Conservation (phyloP, 2,888 invertebrate genomes). For the Trisateles emortualis region DNA sequence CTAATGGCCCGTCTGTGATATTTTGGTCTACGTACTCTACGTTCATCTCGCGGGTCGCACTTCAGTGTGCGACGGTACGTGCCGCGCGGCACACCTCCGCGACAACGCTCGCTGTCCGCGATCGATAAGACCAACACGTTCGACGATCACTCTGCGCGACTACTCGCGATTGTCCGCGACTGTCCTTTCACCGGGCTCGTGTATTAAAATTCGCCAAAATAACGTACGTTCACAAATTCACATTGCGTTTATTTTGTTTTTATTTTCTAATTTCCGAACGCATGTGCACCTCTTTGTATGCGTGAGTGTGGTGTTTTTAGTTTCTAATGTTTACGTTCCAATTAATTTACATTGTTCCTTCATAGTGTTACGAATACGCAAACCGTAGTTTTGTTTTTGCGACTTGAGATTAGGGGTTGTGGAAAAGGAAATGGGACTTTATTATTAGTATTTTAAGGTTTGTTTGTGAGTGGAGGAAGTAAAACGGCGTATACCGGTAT, state of each 20-base stretch:
- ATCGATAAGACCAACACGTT: slow-evolving; percentile 50
- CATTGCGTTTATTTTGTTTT: slow-evolving; percentile 28
- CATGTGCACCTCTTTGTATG: slow-evolving; percentile 39
- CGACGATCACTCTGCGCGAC: slow-evolving; percentile 43
- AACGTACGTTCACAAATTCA: slow-evolving; percentile 57
- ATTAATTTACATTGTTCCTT: slow-evolving; percentile 11
- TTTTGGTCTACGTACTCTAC: slow-evolving; percentile 56
- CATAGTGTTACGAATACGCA: slow-evolving; percentile 11
- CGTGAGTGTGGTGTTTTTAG: slow-evolving; percentile 31
- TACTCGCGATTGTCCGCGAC: slow-evolving; percentile 24
- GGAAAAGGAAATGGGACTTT: slow-evolving; percentile 18
- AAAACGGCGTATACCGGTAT: slow-evolving; percentile 19
- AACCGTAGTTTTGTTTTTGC: slow-evolving; percentile 27
- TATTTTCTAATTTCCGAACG: slow-evolving; percentile 37
- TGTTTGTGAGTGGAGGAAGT: slow-evolving; percentile 12
- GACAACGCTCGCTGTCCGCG: slow-evolving; percentile 34
- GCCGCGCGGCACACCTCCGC: slow-evolving; percentile 65
- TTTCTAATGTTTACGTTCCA: slow-evolving; percentile 26
- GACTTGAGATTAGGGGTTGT: slow-evolving; percentile 18
- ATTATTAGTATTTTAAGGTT: slow-evolving; percentile 22
- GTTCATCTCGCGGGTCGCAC: slow-evolving; percentile 48
- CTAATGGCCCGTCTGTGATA: slow-evolving; percentile 41
- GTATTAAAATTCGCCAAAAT: slow-evolving; percentile 55
- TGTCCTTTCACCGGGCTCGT: slow-evolving; percentile 21
- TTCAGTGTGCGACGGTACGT: slow-evolving; percentile 75